These are phyloP conservation scores for Sthenelais limicola DNA, from an alignment of 2,888 invertebrate species.

Conservation along the genomic window DNA sequence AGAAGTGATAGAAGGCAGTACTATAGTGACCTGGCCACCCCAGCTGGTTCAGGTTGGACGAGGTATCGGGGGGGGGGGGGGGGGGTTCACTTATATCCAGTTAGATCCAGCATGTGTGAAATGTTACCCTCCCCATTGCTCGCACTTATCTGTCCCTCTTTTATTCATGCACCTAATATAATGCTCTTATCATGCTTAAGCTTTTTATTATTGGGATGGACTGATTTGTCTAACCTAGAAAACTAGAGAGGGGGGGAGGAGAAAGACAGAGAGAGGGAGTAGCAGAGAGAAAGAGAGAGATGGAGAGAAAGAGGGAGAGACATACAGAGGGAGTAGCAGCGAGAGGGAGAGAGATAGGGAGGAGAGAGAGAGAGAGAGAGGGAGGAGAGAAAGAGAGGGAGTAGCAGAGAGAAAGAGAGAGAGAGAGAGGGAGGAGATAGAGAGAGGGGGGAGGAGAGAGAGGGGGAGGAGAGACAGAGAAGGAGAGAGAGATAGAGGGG, in stretches of 20 bases:
- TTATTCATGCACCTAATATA: no score
- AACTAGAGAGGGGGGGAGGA: neutral
- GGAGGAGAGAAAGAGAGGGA: neutral
- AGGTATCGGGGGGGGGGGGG: neutral
- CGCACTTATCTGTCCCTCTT: no score
- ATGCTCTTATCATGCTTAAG: no score
- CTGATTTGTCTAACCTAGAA: no score
- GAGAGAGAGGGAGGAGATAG: neutral
- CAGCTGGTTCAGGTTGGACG: slow-evolving; percentile 24
- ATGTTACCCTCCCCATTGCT: no score
- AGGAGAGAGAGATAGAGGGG: neutral
- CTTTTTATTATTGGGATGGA: no score
- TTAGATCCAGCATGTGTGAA: no score
- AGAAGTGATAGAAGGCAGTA: no score
- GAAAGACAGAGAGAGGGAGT: neutral
- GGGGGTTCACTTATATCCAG: no score
- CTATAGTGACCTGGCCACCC: no score
- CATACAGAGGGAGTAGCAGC: neutral
- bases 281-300: neutral
- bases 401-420: neutral
- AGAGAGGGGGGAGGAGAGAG: neutral
- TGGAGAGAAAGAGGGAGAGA: neutral
- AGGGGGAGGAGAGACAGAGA: neutral
- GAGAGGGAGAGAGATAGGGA: neutral
- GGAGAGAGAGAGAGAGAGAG: neutral